Conservation (phyloP, 2,888 invertebrate species). For the Acronicta aceris region DNA sequence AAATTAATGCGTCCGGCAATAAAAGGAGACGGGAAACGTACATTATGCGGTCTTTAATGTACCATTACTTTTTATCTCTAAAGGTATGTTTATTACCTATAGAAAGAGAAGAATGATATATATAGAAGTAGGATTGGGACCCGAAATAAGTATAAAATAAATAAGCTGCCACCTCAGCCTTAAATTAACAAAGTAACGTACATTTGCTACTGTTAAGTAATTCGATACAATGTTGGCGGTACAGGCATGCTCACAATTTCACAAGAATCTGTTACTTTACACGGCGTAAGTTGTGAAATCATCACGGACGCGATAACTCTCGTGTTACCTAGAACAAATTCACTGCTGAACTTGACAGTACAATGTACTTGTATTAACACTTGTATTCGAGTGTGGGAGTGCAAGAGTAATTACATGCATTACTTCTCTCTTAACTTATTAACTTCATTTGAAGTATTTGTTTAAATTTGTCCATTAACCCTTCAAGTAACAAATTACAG, state of each 20-base stretch:
- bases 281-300: slow-evolving; percentile 28
- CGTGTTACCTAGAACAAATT: slow-evolving; percentile 14
- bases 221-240: slow-evolving; percentile 23
- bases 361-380: too few relatives aligned
- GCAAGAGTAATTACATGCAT: too few relatives aligned
- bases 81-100: not conserved
- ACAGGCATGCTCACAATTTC: slow-evolving; percentile 23
- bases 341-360: slow-evolving; percentile 7
- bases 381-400: too few relatives aligned
- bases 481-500: too few relatives aligned
- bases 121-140: too few relatives aligned
- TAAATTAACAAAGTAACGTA: slow-evolving; percentile 6
- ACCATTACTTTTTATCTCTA: not conserved
- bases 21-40: not conserved
- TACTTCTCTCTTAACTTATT: too few relatives aligned
- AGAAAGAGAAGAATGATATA: too few relatives aligned
- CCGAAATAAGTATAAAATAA: too few relatives aligned
- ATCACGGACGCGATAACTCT: slow-evolving; percentile 21
- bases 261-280: slow-evolving; percentile 38
- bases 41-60: not conserved
- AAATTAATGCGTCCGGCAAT: slow-evolving; percentile 5
- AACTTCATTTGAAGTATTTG: too few relatives aligned
- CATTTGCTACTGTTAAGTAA: slow-evolving; percentile 19
- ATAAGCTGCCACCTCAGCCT: not conserved
- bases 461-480: too few relatives aligned